Percentiles rank a stretch among this genome's conserved stretches.
Evolutionary conservation across 92 coral and sea anemone genomes (phyloP).

Genomic region (Blastomussa wellsi): DNA sequence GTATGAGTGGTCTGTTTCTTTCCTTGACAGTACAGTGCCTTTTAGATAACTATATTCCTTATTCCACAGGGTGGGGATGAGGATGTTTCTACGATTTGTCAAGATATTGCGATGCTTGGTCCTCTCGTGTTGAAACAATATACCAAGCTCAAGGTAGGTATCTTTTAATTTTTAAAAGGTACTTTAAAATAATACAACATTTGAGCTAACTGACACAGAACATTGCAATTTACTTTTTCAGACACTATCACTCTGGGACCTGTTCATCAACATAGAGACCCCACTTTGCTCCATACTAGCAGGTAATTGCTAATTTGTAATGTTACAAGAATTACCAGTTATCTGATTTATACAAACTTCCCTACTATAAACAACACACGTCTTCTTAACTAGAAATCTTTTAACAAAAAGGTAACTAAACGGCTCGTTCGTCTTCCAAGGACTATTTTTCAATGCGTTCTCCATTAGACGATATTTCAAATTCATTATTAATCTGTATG

Average conservation of each 20-base stretch:
- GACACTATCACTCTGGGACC: conserved; percentile 77
- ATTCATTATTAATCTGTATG: too few relatives aligned
- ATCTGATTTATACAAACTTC: background rate
- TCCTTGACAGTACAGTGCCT: too few relatives aligned
- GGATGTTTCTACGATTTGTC: conserved; percentile 48
- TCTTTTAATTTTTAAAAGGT: background rate
- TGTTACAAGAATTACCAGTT: background rate
- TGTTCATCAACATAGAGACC: conserved; percentile 80
- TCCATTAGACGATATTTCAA: too few relatives aligned
- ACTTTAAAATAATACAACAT: background rate
- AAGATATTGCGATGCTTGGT: conserved; percentile 68
- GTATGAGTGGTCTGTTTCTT: background rate
- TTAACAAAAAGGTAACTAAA: background rate
- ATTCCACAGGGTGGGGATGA: conserved; percentile 35
- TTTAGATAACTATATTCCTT: background rate
- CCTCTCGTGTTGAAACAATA: conserved; percentile 59
- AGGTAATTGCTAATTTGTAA: conserved; percentile 58
- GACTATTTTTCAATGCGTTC: background rate
- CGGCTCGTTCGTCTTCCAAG: background rate
- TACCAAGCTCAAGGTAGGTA: conserved; percentile 64
- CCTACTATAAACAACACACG: background rate
- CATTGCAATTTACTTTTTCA: conserved; percentile 16
- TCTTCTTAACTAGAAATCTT: background rate
- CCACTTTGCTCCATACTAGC: conserved; percentile 81
- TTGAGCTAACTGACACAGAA: background rate